Percentiles rank a stretch among this genome's conserved stretches.
Evolutionary conservation across 2,888 invertebrate species (phyloP).

Genomic region (Ophion ellenae): DNA sequence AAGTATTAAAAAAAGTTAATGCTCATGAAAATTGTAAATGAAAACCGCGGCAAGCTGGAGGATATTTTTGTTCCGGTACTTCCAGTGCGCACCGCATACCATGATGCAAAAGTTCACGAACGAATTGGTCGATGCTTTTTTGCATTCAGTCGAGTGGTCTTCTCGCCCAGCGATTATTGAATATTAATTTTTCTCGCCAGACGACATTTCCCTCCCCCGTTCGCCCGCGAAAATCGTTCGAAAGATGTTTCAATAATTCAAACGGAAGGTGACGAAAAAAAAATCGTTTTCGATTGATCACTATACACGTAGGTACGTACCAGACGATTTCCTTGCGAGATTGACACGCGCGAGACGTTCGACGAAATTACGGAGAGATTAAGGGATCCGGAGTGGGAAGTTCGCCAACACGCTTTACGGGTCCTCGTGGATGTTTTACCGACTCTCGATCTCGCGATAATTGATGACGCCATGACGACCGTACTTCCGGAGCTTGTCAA

Average conservation of each 20-base stretch:
- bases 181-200: background rate
- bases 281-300: constrained; percentile 16
- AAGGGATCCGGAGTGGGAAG: constrained; percentile 93
- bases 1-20: background rate
- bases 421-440: constrained; percentile 92
- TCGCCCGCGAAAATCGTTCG: background rate
- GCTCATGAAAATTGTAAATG: background rate
- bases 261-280: constrained; percentile 1
- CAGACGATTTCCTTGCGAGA: constrained; percentile 88
- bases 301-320: constrained; percentile 85
- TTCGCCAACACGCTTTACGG: constrained; percentile 91
- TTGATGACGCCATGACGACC: constrained; percentile 88
- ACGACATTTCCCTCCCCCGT: background rate
- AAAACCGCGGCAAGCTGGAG: background rate
- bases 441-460: constrained; percentile 86
- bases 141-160: background rate
- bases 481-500: constrained; percentile 89
- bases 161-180: background rate
- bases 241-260: background rate
- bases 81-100: background rate
- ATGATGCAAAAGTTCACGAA: background rate
- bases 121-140: background rate
- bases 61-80: background rate
- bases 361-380: constrained; percentile 90
- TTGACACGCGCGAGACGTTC: constrained; percentile 88